These are phyloP conservation scores for Oxycera nigricornis DNA, from an alignment of 2,888 invertebrate genomes.

Conservation along the genomic window DNA sequence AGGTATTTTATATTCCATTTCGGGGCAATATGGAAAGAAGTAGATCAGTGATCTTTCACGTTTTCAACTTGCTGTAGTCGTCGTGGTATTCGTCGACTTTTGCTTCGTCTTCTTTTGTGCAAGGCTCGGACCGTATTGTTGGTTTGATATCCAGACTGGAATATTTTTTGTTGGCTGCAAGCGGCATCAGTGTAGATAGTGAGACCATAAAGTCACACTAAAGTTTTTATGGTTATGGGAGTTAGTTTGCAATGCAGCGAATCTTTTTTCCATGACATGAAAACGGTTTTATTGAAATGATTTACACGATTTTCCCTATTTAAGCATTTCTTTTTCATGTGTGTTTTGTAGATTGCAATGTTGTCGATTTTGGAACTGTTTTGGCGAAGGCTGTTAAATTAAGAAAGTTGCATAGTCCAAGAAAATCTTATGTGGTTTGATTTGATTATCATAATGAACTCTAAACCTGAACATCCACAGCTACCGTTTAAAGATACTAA, in stretches of 20 bases:
- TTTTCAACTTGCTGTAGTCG: slow-evolving; percentile 36
- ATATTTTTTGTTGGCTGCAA: background rate
- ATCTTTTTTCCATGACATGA: slow-evolving; percentile 12
- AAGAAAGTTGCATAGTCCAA: too few relatives aligned
- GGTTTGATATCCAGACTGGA: background rate
- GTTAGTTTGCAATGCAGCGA: background rate
- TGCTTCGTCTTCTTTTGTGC: background rate
- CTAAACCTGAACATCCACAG: too few relatives aligned
- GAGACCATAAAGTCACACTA: background rate
- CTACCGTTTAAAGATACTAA: too few relatives aligned
- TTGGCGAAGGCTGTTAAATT: too few relatives aligned
- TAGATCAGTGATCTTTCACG: slow-evolving; percentile 48
- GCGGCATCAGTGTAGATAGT: background rate
- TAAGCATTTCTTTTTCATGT: background rate
- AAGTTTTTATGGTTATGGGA: background rate
- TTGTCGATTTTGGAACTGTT: too few relatives aligned
- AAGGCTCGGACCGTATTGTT: background rate
- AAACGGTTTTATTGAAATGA: slow-evolving; percentile 44
- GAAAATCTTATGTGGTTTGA: too few relatives aligned
- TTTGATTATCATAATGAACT: too few relatives aligned
- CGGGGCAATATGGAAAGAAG: slow-evolving; percentile 47
- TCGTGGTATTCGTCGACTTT: background rate
- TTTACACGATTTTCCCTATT: slow-evolving; percentile 45
- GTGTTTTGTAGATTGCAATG: too few relatives aligned
- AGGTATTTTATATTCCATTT: slow-evolving; percentile 47